Conservation (phyloP, 2,888 invertebrate species). For the Eristalis pertinax region DNA sequence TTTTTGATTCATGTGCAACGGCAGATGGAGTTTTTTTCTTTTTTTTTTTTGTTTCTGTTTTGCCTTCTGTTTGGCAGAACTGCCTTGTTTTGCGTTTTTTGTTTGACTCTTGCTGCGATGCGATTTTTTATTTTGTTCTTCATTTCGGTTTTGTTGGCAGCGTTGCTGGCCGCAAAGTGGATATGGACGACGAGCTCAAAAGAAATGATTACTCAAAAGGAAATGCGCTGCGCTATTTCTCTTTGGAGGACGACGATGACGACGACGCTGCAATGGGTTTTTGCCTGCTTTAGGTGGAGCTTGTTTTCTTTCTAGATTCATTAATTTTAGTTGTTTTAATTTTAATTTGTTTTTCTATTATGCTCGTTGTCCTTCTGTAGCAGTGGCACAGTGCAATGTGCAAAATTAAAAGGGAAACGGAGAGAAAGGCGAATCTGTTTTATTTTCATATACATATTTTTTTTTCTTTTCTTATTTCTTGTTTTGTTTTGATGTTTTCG, state of each 20-base stretch:
- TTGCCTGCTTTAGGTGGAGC: conserved; percentile 40
- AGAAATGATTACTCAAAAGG: conserved; percentile 71
- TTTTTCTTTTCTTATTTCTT: background rate
- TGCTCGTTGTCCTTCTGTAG: conserved; percentile 44
- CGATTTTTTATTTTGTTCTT: conserved; percentile 26
- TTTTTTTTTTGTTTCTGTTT: background rate
- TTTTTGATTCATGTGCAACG: conserved; percentile 62
- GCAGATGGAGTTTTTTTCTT: conserved; percentile 34
- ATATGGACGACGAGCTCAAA: conserved; percentile 64
- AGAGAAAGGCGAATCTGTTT: conserved; percentile 8
- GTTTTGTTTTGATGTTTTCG: conserved; percentile 10
- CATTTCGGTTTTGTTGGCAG: conserved; percentile 39
- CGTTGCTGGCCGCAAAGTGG: conserved; percentile 46
- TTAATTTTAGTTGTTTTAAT: conserved; percentile 63
- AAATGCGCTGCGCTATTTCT: conserved; percentile 62
- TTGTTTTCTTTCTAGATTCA: conserved; percentile 49
- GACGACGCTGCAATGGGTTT: conserved; percentile 46
- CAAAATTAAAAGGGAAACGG: conserved; percentile 23
- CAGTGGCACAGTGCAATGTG: conserved; percentile 35
- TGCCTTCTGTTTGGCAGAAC: background rate
- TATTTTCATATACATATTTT: background rate
- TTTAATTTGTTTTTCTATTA: conserved; percentile 64
- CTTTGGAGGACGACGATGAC: conserved; percentile 33
- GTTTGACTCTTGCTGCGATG: conserved; percentile 28
- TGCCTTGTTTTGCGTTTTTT: conserved; percentile 27